Conservation (phyloP, 92 coral and sea anemone species). For the Bergia puertoricense region DNA sequence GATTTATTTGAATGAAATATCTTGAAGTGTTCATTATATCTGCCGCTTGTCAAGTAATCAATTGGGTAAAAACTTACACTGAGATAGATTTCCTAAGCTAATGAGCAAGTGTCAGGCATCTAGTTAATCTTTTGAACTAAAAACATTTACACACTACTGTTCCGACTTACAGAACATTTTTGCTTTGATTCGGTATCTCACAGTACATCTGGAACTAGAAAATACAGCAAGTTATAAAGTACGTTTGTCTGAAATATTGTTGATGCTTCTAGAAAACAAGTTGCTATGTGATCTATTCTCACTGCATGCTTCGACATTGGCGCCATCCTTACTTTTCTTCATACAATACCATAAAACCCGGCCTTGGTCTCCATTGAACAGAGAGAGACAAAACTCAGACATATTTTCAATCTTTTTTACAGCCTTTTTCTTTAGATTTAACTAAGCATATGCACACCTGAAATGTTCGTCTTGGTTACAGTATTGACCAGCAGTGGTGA, state of each 20-base stretch:
- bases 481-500: not conserved
- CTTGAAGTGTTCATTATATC: slow-evolving; percentile 1
- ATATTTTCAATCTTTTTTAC: not conserved
- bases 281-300: not conserved
- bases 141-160: not conserved
- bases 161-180: not conserved
- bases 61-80: not conserved
- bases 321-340: not conserved
- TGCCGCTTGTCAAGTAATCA: not conserved
- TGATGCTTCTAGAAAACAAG: not conserved
- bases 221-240: not conserved
- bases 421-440: no score
- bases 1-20: not conserved
- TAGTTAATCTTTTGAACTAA: not conserved
- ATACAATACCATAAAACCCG: not conserved
- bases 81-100: not conserved
- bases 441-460: no score
- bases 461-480: not conserved
- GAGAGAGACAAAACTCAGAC: not conserved
- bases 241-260: not conserved
- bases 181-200: not conserved
- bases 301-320: not conserved
- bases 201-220: not conserved
- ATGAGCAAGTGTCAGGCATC: not conserved
- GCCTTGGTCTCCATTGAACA: not conserved